Percentiles rank a stretch among this genome's conserved stretches.
These are phyloP conservation scores for Chauna torquata DNA, from an alignment of 2,113 vertebrate species.

Conservation along the genomic window DNA sequence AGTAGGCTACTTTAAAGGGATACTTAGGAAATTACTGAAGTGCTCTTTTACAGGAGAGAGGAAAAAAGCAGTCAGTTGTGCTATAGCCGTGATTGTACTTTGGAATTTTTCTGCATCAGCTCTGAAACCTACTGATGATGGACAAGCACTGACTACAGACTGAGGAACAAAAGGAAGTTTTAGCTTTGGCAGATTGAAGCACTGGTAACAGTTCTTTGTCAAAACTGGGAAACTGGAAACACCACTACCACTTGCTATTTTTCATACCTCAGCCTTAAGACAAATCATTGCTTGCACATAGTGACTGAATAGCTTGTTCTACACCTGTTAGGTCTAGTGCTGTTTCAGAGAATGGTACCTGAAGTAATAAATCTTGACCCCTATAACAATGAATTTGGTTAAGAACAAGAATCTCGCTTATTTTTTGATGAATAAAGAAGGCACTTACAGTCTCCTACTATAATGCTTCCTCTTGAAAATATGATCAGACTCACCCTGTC, in stretches of 20 bases:
- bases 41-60: not conserved
- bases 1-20: not conserved
- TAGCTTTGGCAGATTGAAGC: not conserved
- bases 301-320: not conserved
- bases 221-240: not conserved
- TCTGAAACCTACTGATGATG: not conserved
- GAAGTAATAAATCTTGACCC: not conserved
- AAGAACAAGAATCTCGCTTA: not conserved
- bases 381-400: not conserved
- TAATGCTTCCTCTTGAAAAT: not conserved
- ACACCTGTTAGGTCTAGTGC: not conserved
- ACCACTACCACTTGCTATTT: not conserved
- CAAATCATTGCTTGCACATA: not conserved
- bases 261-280: not conserved
- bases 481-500: not conserved
- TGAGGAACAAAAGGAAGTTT: not conserved
- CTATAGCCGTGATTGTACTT: not conserved
- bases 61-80: not conserved
- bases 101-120: not conserved
- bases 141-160: not conserved
- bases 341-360: not conserved
- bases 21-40: not conserved
- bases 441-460: not conserved
- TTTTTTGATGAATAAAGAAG: not conserved
- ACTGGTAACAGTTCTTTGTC: not conserved